phyloP scores from a whole-genome alignment of 1,140 invertebrate genomes.

The Ostrea edulis region DNA sequence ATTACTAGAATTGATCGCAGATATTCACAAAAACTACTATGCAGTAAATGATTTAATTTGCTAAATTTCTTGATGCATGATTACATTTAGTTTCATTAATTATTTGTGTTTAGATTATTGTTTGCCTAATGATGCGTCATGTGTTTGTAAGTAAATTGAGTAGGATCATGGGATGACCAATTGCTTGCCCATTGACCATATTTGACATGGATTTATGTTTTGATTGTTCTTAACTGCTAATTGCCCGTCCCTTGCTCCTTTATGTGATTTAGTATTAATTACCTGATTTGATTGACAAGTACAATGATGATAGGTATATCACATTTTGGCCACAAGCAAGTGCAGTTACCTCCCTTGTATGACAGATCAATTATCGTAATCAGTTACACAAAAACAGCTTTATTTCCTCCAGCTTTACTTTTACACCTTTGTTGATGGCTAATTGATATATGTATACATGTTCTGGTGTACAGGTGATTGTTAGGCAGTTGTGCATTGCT shows the following conservation, averaged over 20 bases:
- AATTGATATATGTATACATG: neutral
- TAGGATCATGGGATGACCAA: neutral
- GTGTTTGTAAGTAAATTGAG: neutral
- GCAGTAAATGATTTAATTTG: neutral
- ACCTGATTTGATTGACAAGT: conserved; percentile 17
- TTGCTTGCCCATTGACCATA: neutral
- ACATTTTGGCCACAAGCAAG: conserved; percentile 26
- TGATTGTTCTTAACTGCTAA: neutral
- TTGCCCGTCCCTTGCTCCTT: neutral
- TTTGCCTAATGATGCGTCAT: neutral
- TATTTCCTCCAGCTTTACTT: conserved; percentile 18
- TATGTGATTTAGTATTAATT: neutral
- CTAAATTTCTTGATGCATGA: neutral
- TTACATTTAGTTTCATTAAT: neutral
- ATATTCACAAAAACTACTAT: neutral
- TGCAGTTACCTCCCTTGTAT: conserved; percentile 19
- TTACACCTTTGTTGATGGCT: neutral
- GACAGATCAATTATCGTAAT: conserved; percentile 27
- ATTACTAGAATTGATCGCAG: neutral
- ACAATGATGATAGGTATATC: conserved; percentile 19
- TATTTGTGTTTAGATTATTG: neutral
- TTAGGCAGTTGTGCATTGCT: too few species aligned
- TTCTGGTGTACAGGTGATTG: neutral
- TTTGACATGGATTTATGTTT: neutral
- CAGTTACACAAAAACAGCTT: conserved; percentile 8